These are phyloP conservation scores for Planococcus citri DNA, from an alignment of 1,140 invertebrate species.

Conservation along the genomic window DNA sequence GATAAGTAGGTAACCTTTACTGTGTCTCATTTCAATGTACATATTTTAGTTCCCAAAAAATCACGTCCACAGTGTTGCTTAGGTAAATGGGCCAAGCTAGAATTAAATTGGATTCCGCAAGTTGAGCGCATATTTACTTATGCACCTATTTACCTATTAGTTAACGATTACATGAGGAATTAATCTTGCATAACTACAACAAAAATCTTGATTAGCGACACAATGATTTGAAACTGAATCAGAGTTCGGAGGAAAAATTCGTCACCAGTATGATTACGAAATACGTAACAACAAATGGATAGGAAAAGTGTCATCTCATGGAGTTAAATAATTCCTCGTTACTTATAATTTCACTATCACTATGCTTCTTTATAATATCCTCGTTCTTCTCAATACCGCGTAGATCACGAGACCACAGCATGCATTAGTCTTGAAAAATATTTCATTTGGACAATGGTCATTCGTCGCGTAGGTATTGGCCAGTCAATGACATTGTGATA, in stretches of 20 bases:
- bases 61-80: too few relatives aligned
- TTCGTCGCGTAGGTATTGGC: neutral
- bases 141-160: too few relatives aligned
- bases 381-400: neutral
- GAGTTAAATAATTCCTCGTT: constrained; percentile 18
- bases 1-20: too few relatives aligned
- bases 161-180: neutral
- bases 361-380: too few relatives aligned
- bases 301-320: constrained; percentile 18
- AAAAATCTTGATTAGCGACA: neutral
- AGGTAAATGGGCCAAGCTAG: too few relatives aligned
- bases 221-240: neutral
- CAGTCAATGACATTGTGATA: neutral
- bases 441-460: neutral
- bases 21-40: too few relatives aligned
- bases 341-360: neutral
- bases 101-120: too few relatives aligned
- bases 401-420: neutral
- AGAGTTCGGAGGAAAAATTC: too few relatives aligned
- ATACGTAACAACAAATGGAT: neutral
- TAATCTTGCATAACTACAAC: constrained; percentile 1
- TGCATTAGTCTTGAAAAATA: neutral
- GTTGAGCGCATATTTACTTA: too few relatives aligned
- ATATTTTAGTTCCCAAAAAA: too few relatives aligned
- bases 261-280: neutral